phyloP scores from a whole-genome alignment of 2,888 invertebrate species.

The Thymelicus acteon region DNA sequence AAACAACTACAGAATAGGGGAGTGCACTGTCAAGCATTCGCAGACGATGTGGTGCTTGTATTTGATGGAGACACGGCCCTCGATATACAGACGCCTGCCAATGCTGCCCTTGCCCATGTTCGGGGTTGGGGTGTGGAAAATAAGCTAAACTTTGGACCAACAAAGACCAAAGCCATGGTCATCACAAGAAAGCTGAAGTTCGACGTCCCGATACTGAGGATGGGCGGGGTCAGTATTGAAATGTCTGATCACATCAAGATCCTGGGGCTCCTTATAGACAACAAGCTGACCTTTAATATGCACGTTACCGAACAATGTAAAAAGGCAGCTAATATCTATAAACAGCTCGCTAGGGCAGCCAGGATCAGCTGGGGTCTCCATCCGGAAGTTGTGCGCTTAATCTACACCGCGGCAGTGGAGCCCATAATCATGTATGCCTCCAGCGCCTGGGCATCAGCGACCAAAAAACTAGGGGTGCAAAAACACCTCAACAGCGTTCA shows the following conservation, averaged over 20 bases:
- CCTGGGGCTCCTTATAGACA: slow-evolving; percentile 1
- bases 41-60: not conserved
- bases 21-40: not conserved
- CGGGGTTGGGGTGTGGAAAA: slow-evolving; percentile 2
- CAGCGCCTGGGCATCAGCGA: slow-evolving; percentile 3
- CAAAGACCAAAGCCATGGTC: slow-evolving; percentile 3
- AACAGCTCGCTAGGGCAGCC: not conserved
- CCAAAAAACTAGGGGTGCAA: not conserved
- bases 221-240: not conserved
- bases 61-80: not conserved
- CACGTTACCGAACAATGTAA: not conserved
- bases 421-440: slow-evolving; percentile 9
- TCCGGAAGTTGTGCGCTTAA: not conserved
- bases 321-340: not conserved
- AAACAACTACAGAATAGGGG: not conserved
- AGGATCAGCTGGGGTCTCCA: slow-evolving; percentile 1
- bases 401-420: slow-evolving; percentile 4
- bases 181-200: slow-evolving; percentile 3
- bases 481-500: not conserved
- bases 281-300: slow-evolving; percentile 6
- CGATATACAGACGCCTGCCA: not conserved
- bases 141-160: slow-evolving; percentile 8
- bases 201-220: not conserved
- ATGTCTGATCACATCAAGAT: slow-evolving; percentile 4
- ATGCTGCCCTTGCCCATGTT: not conserved